Evolutionary conservation across 1,140 invertebrate species (phyloP).

Genomic region (Diorhabda elongata): DNA sequence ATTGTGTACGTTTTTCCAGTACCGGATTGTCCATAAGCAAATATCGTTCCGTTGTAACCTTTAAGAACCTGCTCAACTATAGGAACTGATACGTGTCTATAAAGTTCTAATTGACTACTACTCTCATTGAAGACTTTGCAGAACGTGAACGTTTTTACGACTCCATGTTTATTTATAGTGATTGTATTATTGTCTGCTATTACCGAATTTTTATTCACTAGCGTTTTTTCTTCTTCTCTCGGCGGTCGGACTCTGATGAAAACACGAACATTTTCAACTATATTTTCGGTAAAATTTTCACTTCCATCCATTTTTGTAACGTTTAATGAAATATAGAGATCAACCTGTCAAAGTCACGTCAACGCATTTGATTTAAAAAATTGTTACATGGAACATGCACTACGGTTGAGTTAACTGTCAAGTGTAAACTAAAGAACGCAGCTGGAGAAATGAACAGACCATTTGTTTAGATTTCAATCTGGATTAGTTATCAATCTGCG

Average conservation of each 20-base stretch:
- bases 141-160: constrained; percentile 57
- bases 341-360: too few species aligned
- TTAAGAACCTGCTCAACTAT: constrained; percentile 89
- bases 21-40: constrained; percentile 94
- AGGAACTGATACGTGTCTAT: constrained; percentile 88
- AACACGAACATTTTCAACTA: constrained; percentile 65
- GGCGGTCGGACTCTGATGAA: constrained; percentile 84
- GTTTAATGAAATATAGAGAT: neutral
- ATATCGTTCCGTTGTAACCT: constrained; percentile 94
- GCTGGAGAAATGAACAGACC: too few species aligned
- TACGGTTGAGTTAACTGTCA: too few species aligned
- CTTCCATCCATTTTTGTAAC: neutral
- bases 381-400: too few species aligned
- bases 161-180: constrained; percentile 63
- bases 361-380: too few species aligned
- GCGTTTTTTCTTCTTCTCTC: constrained; percentile 66
- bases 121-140: constrained; percentile 84
- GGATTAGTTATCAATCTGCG: too few species aligned
- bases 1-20: constrained; percentile 96
- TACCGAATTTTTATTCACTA: constrained; percentile 67
- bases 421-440: too few species aligned
- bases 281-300: neutral
- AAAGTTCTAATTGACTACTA: constrained; percentile 86
- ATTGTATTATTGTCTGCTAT: constrained; percentile 55
- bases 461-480: too few species aligned